Evolutionary conservation across 2,797 vertebrate genomes (phyloP).

Genomic region (Triplophysa bombifrons): DNA sequence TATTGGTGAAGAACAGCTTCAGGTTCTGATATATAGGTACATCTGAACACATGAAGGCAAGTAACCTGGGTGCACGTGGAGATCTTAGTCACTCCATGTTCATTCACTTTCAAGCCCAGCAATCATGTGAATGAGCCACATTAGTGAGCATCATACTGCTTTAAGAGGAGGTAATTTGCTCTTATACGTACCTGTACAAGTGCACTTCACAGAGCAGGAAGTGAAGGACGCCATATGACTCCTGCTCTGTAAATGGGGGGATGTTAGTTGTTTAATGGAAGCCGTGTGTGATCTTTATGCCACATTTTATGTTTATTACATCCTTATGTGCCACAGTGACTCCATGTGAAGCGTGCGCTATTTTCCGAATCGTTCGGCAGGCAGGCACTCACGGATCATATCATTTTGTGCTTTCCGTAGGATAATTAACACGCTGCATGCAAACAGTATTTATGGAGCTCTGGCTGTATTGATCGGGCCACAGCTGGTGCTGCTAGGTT

Average conservation of each 20-base stretch:
- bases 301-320: constrained; percentile 34
- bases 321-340: constrained; percentile 6
- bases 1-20: not conserved
- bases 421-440: constrained; percentile 17
- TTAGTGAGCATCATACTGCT: constrained; percentile 43
- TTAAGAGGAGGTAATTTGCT: constrained; percentile 53
- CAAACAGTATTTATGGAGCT: constrained; percentile 15
- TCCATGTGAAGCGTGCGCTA: constrained; percentile 10
- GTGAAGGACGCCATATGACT: constrained; percentile 14
- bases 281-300: constrained; percentile 33
- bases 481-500: constrained; percentile 15
- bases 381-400: constrained; percentile 13
- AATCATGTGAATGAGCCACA: constrained; percentile 40
- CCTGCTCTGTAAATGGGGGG: constrained; percentile 40
- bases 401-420: constrained; percentile 6
- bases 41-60: not conserved
- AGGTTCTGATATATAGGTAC: constrained; percentile 31
- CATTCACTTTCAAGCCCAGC: constrained; percentile 33
- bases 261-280: constrained; percentile 35
- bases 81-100: constrained; percentile 48
- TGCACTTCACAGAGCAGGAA: constrained; percentile 6
- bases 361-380: constrained; percentile 21
- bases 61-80: too few species aligned
- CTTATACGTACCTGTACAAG: constrained; percentile 43
- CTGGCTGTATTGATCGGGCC: not conserved